Base-by-base conservation (phyloP, 2,888 invertebrate genomes). In the Miltochrista miniata region DNA sequence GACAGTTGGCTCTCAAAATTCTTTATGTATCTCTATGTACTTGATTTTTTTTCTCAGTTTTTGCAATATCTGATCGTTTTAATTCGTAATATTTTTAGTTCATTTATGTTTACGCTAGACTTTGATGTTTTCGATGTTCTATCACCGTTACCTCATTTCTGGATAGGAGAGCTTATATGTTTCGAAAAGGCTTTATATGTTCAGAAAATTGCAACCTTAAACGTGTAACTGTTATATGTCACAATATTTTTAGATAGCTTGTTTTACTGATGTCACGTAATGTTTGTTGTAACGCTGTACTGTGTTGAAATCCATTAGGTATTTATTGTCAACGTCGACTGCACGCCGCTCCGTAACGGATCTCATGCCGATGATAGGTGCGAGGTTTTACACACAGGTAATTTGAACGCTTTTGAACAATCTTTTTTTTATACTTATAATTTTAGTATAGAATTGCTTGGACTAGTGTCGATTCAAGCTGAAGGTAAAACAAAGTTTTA, bases 321-420 rank as follows among this genome's bases (percentile, higher is more conserved):
- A 96, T 85, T 92, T 97, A 79, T 92, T 97, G 73, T 93, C 95
- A 40, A 93, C 94, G 68, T 81, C 92, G n/a, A 64, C 82, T 9
- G 74, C 85, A 50, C 93, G 95, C 67, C 95, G 96, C 74, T 96
- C 95, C 72, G 96, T 99, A 55, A 97, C 97, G 61, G 99, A 99
- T 90, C 94, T 99, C 72, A 99, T 99, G 99, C 99, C 99, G 29
- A 98, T 99, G 98, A 99, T 99, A 70, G 99, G 97, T 39, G 98
- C 98, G 39, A 93, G 99, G 52, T 99, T 99, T 90, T 99, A 98
- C 86, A 97, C 96, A 0, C 98, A 99, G 91, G 93, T 99, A 79
- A 54, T 37, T 54, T 58, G 54, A 42, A 48, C n/a, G 40, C 50
- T 50, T 50, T n/a, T 41, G 31, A 5, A 15, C 14, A 14, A 36